Evolutionary conservation across 1,140 invertebrate species (phyloP), one percentile per base, ranked within the genome.

Genomic region (Coelopa frigida): DNA sequence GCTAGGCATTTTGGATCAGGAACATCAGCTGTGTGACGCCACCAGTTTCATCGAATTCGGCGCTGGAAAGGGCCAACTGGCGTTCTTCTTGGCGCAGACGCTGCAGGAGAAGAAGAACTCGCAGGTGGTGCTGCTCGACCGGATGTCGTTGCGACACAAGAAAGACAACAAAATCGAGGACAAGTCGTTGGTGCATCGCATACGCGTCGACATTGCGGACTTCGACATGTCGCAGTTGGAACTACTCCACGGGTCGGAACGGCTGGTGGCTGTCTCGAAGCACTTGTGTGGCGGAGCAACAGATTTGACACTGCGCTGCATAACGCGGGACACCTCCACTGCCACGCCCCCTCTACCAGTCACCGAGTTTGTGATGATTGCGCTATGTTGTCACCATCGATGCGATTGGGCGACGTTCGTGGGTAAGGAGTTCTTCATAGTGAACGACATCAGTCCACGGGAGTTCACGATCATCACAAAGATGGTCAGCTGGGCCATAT

Each of bases 321-420:
- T 57, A 7, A 50, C 44, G 6, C 44, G 55, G 27, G 56, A 64
- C 37, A 53, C 67, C 11, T 46, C 59, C 3, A 51, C 55, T 3
- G 17, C 33, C 26, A 23, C 23, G 6, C 2, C 10, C 3, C 21
- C 29, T n/a, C 15, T 27, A 1, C 37, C 36, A 4, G 20, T 11
- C 5, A 70, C 79, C 3, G 53, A 64, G 36, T 89, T 87, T 4
- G 54, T 84, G 12, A 59, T 86, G 11, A 77, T 93, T 61, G 87
- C 89, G 3, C 79, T 89, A 12, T 93, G 90, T 64, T 94, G 90
- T 69, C 89, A 93, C 72, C 89, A 94, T 70, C 77, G 80, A 39
- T 90, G 87, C 61, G 71, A 78, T 24, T 89, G 82, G 75, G 63
- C 65, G 20, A 64, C 76, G 0, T 91, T 86, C 64, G 75, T 81